Base-by-base conservation (phyloP, 2,797 vertebrate genomes). In the Sardinella longiceps region DNA sequence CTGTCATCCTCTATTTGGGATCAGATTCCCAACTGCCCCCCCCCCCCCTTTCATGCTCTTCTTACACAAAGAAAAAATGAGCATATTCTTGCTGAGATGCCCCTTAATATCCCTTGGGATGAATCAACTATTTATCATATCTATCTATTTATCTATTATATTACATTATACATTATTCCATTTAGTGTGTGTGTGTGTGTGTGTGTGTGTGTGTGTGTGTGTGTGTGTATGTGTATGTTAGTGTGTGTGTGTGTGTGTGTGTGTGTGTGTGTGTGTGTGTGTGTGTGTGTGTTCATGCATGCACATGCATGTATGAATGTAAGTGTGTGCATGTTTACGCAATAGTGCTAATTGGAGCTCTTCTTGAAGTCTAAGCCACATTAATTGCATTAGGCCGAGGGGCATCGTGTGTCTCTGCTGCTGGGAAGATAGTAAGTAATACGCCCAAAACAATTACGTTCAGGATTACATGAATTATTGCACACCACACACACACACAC, bases 121-220 rank as follows among this genome's bases (percentile, higher is more conserved):
- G 46, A 43, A 43, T 43, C 4, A 43, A 43, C 4, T n/a, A n/a
- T n/a, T n/a, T n/a, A n/a, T n/a, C n/a, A n/a, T n/a, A n/a, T 43
- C 46, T 5, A 7, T 46, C 5, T 46, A 46, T 7, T 9, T 46
- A 46, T 46, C 46, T 46, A 46, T 46, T 45, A n/a, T n/a, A n/a
- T n/a, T n/a, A n/a, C n/a, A n/a, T n/a, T n/a, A n/a, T n/a, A n/a
- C n/a, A n/a, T n/a, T n/a, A n/a, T n/a, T n/a, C n/a, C n/a, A n/a
- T n/a, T n/a, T n/a, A n/a, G n/a, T n/a, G n/a, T n/a, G n/a, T n/a
- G n/a, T n/a, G n/a, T n/a, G n/a, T n/a, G n/a, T 51, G 50, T 51
- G 50, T 18, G 15, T 51, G 48, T 18, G 15, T 51, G 50, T 51
- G 50, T 51, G 50, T 53, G 43, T 85, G 84, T 70, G 80, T 84